Evolutionary conservation across 2,797 vertebrate genomes (phyloP).

Genomic region (Streptopelia turtur): DNA sequence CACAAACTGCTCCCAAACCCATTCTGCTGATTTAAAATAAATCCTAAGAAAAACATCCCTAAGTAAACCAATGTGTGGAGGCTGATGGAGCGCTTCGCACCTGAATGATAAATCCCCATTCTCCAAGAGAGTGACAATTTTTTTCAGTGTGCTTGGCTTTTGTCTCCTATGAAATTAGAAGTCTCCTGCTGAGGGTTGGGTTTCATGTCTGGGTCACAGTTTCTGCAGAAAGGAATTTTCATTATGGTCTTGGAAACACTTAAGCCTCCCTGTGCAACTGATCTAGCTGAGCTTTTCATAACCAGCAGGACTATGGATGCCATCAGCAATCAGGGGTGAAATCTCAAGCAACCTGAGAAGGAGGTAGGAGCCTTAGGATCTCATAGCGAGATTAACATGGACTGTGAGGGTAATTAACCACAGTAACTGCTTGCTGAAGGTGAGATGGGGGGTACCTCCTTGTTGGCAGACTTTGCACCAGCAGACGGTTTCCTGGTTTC

Average conservation of each 20-base stretch:
- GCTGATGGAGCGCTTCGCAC: slow-evolving; percentile 21
- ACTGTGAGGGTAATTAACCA: slow-evolving; percentile 36
- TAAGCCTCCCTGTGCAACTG: slow-evolving; percentile 60
- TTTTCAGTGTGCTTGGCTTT: slow-evolving; percentile 15
- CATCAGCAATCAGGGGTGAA: slow-evolving; percentile 60
- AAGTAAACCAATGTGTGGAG: neutral
- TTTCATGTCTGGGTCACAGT: slow-evolving; percentile 60
- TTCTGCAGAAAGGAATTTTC: slow-evolving; percentile 70
- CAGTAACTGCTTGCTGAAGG: slow-evolving; percentile 1
- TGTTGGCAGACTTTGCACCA: neutral
- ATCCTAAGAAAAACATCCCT: slow-evolving; percentile 7
- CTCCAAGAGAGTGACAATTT: neutral
- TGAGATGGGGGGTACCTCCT: neutral
- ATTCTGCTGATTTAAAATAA: slow-evolving; percentile 33
- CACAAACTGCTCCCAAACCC: neutral
- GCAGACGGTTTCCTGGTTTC: neutral
- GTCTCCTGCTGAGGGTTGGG: slow-evolving; percentile 30
- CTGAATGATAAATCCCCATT: slow-evolving; percentile 23
- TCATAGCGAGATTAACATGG: slow-evolving; percentile 52
- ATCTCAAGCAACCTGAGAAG: slow-evolving; percentile 44
- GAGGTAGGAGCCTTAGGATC: slow-evolving; percentile 28
- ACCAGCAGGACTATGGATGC: slow-evolving; percentile 37
- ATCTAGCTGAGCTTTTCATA: slow-evolving; percentile 63
- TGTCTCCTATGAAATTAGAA: slow-evolving; percentile 52
- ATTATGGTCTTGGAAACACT: slow-evolving; percentile 64